These are phyloP conservation scores for Fopius arisanus DNA, from an alignment of 1,140 invertebrate genomes.

Conservation along the genomic window DNA sequence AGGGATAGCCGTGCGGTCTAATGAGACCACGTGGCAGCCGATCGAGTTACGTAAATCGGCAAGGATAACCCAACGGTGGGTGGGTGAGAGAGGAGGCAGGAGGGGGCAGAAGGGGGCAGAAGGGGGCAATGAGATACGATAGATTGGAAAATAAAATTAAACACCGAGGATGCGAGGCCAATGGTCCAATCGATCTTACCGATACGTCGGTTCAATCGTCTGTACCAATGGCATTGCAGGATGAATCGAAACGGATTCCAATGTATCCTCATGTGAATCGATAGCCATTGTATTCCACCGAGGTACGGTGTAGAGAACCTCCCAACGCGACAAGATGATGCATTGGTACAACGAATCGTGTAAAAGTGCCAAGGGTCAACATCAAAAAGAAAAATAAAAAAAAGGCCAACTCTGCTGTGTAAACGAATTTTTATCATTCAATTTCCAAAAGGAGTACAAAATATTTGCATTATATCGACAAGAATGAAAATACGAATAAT, in stretches of 20 bases:
- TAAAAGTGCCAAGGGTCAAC: neutral
- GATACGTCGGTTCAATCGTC: neutral
- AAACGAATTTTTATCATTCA: constrained; percentile 10
- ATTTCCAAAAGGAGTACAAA: neutral
- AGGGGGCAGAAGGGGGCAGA: too few relatives aligned
- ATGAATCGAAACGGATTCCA: neutral
- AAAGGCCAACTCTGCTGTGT: too few relatives aligned
- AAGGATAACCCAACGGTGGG: too few relatives aligned
- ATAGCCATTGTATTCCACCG: neutral
- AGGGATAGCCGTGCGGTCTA: neutral
- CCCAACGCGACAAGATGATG: constrained; percentile 10
- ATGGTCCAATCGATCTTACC: too few relatives aligned
- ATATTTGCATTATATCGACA: neutral
- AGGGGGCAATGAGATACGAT: too few relatives aligned
- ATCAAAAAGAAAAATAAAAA: too few relatives aligned
- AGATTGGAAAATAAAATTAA: too few relatives aligned
- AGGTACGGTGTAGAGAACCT: neutral
- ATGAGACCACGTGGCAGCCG: neutral
- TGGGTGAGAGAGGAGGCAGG: too few relatives aligned
- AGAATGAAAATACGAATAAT: neutral
- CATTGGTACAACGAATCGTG: neutral
- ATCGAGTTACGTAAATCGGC: neutral
- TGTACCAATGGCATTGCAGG: neutral
- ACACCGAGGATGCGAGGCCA: too few relatives aligned
- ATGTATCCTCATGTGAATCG: neutral